Conservation (phyloP, 1,140 invertebrate genomes). For the Bombus polaris region DNA sequence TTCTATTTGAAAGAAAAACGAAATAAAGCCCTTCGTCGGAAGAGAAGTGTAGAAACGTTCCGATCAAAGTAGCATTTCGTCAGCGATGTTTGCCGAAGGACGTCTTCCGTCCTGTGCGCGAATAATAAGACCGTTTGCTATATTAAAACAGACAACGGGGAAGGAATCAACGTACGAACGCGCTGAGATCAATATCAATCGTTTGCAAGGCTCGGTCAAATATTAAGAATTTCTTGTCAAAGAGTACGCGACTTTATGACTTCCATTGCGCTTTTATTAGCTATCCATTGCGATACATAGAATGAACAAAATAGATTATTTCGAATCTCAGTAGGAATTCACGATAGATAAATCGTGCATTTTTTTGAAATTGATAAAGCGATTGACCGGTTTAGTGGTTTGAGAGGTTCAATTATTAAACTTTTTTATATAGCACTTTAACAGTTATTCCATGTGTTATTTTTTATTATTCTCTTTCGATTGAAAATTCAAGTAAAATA, state of each 20-base stretch:
- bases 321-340: neutral
- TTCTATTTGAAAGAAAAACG: neutral
- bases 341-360: neutral
- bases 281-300: neutral
- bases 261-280: neutral
- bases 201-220: conserved; percentile 11
- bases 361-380: neutral
- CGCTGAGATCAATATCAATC: conserved; percentile 2
- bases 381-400: too few relatives aligned
- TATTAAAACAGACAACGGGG: neutral
- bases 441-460: neutral
- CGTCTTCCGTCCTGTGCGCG: neutral
- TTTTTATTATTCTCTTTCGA: neutral
- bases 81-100: neutral
- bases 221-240: conserved; percentile 40
- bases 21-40: neutral
- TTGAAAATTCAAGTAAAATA: neutral
- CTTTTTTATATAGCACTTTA: neutral
- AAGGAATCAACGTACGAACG: neutral
- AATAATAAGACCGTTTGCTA: conserved; percentile 4
- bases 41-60: neutral
- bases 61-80: neutral
- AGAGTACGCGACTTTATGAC: conserved; percentile 19
- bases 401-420: neutral
- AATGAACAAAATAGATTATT: neutral